A percentile compares a stretch with the other conserved stretches of the same genome.
Conservation (phyloP, 2,888 invertebrate species). For the Ryuthela nishihirai region DNA sequence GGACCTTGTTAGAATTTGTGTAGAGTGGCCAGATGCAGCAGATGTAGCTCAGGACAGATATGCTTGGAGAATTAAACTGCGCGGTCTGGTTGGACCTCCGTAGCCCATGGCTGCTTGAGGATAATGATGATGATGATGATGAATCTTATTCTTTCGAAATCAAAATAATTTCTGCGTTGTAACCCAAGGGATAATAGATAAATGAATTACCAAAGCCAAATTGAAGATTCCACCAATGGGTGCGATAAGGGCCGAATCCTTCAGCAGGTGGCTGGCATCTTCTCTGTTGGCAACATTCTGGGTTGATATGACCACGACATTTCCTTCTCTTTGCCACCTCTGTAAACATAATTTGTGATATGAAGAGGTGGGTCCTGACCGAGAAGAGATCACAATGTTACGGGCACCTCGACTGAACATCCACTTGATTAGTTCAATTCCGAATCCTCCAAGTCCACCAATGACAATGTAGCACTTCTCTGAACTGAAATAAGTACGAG, state of each 20-base stretch:
- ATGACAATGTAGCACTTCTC: constrained; percentile 55
- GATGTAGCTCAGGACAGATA: too few relatives aligned
- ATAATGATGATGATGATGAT: too few relatives aligned
- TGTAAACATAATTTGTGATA: constrained; percentile 84
- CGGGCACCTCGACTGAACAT: constrained; percentile 80
- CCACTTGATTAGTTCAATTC: constrained; percentile 89
- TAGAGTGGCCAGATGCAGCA: too few relatives aligned
- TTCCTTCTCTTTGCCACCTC: constrained; percentile 61
- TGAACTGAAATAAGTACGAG: constrained; percentile 69
- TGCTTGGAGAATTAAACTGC: too few relatives aligned
- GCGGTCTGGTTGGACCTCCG: too few relatives aligned
- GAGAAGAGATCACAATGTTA: constrained; percentile 77
- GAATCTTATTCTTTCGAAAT: too few relatives aligned
- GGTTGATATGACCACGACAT: constrained; percentile 63
- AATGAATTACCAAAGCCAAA: constrained; percentile 82
- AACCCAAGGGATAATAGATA: too few relatives aligned
- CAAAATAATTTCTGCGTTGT: too few relatives aligned
- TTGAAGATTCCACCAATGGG: constrained; percentile 88
- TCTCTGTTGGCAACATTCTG: constrained; percentile 65
- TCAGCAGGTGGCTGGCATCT: constrained; percentile 68
- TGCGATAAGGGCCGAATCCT: constrained; percentile 62
- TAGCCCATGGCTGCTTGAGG: too few relatives aligned
- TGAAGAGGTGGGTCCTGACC: constrained; percentile 84
- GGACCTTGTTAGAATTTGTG: too few relatives aligned
- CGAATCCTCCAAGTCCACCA: constrained; percentile 92